Percentiles rank a stretch among this genome's conserved stretches.
phyloP scores from a whole-genome alignment of 2,113 vertebrate genomes.

The Nymphicus hollandicus region DNA sequence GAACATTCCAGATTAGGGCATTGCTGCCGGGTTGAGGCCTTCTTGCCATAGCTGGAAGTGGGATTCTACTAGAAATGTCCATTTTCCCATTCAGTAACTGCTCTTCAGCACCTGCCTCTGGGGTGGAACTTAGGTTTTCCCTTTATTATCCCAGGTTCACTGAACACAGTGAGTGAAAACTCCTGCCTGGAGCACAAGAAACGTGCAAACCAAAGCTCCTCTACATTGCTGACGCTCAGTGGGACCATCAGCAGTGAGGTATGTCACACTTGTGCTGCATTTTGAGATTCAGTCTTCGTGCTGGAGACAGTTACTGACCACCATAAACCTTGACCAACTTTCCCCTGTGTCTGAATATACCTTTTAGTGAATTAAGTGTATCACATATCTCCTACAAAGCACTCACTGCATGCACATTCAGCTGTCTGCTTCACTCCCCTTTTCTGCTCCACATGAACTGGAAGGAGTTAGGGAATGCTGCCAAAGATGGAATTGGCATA shows the following conservation, averaged over 20 bases:
- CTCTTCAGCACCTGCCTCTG: not conserved
- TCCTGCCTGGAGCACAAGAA: not conserved
- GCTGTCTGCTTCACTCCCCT: not conserved
- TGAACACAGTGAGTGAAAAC: not conserved
- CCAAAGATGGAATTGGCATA: not conserved
- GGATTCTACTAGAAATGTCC: not conserved
- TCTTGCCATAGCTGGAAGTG: not conserved
- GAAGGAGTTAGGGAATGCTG: not conserved
- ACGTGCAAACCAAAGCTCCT: not conserved
- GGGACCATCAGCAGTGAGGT: not conserved
- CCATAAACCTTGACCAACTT: not conserved
- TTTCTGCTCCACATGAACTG: not conserved
- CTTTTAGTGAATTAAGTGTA: not conserved
- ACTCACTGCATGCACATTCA: not conserved
- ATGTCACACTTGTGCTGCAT: not conserved
- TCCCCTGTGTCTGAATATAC: not conserved
- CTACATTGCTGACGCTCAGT: not conserved
- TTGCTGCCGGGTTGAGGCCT: not conserved
- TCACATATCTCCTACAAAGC: not conserved
- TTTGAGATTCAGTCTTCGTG: not conserved
- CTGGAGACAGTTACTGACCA: not conserved
- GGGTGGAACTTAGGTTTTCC: not conserved
- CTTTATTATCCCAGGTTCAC: not conserved
- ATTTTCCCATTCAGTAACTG: not conserved
- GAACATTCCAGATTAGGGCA: not conserved